These are phyloP conservation scores for Oreochromis spilurus DNA, from an alignment of 2,113 vertebrate genomes.

Conservation along the genomic window DNA sequence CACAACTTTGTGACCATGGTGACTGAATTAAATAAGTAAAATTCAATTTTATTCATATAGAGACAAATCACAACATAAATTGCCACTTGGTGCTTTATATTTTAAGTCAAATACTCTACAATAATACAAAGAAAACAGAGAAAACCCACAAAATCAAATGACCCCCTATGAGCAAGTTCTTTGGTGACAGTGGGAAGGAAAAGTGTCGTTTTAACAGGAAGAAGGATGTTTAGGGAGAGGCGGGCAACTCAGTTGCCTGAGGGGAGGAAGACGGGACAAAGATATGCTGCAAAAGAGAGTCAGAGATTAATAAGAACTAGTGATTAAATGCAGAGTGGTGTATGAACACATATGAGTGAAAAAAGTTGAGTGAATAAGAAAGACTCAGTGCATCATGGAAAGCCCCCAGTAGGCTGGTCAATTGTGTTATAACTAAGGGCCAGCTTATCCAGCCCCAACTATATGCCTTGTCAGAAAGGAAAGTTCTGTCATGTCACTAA, in stretches of 20 bases:
- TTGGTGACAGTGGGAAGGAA: not conserved
- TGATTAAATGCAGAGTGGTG: not conserved
- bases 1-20: not conserved
- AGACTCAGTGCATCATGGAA: not conserved
- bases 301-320: not conserved
- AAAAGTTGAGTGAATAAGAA: not conserved
- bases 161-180: not conserved
- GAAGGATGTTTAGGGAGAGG: not conserved
- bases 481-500: not conserved
- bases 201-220: not conserved
- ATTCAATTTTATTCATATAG: not conserved
- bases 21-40: not conserved
- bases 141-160: not conserved
- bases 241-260: not conserved
- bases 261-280: not conserved
- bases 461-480: not conserved
- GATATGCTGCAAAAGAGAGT: not conserved
- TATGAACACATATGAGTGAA: not conserved
- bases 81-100: not conserved
- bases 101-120: not conserved
- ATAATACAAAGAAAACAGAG: not conserved
- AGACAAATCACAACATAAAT: not conserved
- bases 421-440: not conserved
- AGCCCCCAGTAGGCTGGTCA: not conserved
- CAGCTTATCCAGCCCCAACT: not conserved